These are phyloP conservation scores for Halisarca cf. caerulea DNA, from an alignment of 37 sponge, comb jelly and placozoan genomes.

Conservation along the genomic window DNA sequence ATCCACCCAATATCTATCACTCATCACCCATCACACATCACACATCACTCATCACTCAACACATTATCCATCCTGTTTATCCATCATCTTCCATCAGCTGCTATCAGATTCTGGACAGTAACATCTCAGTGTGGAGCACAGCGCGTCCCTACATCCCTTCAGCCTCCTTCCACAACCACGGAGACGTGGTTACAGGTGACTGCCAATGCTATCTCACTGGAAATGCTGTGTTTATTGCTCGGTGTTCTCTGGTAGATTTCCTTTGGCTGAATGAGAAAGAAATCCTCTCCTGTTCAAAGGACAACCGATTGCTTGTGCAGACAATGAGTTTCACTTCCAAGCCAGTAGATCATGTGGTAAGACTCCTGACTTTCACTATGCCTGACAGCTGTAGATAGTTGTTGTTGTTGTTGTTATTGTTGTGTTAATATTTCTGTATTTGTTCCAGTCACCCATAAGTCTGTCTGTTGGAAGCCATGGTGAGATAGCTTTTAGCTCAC, in stretches of 20 bases:
- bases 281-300: conserved; percentile 75
- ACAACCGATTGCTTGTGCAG: conserved; percentile 59
- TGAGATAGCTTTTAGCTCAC: neutral
- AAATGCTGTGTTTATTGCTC: neutral
- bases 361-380: too few species aligned
- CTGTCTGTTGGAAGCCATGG: neutral
- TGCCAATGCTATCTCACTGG: too few species aligned
- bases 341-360: too few species aligned
- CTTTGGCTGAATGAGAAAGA: conserved; percentile 73
- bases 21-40: too few species aligned
- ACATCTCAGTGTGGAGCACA: conserved; percentile 69
- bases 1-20: too few species aligned
- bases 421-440: neutral
- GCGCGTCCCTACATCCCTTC: conserved; percentile 72
- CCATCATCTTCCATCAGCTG: neutral
- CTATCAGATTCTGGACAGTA: conserved; percentile 23
- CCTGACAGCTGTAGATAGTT: too few species aligned
- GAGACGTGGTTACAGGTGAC: conserved; percentile 81
- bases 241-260: conserved; percentile 49
- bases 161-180: conserved; percentile 71
- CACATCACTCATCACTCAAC: neutral
- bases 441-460: neutral
- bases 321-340: neutral
- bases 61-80: too few species aligned
- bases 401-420: neutral